Percentiles rank a stretch among this genome's conserved stretches.
Evolutionary conservation across 2,113 vertebrate genomes (phyloP).

Genomic region (Zosterops pallidus): DNA sequence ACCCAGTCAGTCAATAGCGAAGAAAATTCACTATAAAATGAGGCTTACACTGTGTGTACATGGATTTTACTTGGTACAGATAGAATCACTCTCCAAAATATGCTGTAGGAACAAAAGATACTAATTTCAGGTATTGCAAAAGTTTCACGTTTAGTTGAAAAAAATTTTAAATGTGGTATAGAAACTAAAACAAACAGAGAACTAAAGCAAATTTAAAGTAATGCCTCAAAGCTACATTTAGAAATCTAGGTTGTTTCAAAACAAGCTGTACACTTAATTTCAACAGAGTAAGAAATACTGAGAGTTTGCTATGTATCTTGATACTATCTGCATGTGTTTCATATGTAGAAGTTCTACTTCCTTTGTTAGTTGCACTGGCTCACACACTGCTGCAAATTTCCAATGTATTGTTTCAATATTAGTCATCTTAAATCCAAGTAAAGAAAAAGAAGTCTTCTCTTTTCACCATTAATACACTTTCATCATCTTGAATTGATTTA

Average conservation of each 20-base stretch:
- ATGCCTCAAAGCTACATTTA: neutral
- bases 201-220: neutral
- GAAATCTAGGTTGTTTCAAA: neutral
- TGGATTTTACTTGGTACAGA: neutral
- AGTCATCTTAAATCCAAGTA: constrained; percentile 1
- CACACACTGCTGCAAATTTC: neutral
- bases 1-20: neutral
- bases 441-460: neutral
- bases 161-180: neutral
- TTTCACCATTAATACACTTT: neutral
- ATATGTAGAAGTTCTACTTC: neutral
- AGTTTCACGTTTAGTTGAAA: neutral
- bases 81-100: neutral
- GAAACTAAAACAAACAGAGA: neutral
- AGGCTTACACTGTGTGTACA: fast-evolving
- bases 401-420: neutral
- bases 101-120: neutral
- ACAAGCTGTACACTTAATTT: neutral
- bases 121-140: neutral
- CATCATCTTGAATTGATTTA: constrained; percentile 33
- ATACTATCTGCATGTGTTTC: neutral
- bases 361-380: neutral
- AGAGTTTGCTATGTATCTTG: neutral
- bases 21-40: neutral
- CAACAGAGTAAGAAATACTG: neutral